phyloP scores from a whole-genome alignment of 2,888 invertebrate species.

The Octonoba sinensis region DNA sequence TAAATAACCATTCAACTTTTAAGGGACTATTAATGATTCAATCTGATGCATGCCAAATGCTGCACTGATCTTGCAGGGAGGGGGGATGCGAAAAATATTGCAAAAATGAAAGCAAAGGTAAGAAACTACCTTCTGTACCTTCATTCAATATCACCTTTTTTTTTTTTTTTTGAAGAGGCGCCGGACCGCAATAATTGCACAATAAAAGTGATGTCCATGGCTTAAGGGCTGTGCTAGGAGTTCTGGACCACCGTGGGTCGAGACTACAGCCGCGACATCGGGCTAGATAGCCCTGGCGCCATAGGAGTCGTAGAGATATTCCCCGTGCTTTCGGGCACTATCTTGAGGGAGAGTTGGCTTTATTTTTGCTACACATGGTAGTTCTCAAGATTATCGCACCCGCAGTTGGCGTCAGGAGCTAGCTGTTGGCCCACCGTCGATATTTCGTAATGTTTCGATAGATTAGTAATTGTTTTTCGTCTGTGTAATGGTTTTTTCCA shows the following conservation, averaged over 20 bases:
- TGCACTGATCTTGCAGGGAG: too few species aligned
- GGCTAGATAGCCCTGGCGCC: constrained; percentile 58
- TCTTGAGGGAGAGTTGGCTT: constrained; percentile 14
- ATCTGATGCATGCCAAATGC: too few species aligned
- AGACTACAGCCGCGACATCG: constrained; percentile 19
- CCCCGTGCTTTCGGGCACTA: constrained; percentile 18
- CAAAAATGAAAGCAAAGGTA: too few species aligned
- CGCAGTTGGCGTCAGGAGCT: constrained; percentile 35
- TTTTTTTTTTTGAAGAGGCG: constrained; percentile 18
- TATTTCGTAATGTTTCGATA: constrained; percentile 41
- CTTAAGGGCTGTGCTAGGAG: constrained; percentile 9
- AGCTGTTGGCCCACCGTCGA: constrained; percentile 19
- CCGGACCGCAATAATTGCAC: constrained; percentile 51
- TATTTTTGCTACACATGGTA: constrained; percentile 42
- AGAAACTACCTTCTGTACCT: too few species aligned
- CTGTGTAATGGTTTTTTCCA: too few species aligned
- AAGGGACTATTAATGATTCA: too few species aligned
- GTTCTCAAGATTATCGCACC: constrained; percentile 56
- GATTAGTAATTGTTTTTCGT: constrained; percentile 32
- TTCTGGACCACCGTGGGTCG: constrained; percentile 23
- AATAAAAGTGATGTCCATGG: constrained; percentile 41
- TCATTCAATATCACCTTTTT: too few species aligned
- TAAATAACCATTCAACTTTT: too few species aligned
- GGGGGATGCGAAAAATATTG: too few species aligned
- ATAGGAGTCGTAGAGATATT: constrained; percentile 51